Evolutionary conservation across 2,113 vertebrate genomes (phyloP).

Genomic region (Globicephala melas): DNA sequence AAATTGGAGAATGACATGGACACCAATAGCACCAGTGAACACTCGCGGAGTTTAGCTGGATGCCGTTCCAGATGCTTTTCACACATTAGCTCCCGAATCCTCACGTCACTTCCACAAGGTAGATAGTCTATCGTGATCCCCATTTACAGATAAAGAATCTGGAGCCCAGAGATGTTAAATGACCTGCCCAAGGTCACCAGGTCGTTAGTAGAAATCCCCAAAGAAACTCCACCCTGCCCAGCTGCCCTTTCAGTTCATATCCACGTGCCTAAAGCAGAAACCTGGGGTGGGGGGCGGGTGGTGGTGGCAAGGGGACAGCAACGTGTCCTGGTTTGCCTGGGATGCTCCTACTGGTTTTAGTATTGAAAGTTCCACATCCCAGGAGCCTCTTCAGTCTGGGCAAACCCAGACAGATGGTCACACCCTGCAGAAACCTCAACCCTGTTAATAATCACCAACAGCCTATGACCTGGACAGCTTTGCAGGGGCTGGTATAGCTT

Average conservation of each 20-base stretch:
- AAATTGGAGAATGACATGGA: accelerated
- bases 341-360: neutral
- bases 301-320: too few species aligned
- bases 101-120: neutral
- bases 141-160: neutral
- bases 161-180: neutral
- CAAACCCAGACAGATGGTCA: neutral
- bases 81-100: accelerated
- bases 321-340: accelerated
- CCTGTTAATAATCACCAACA: accelerated
- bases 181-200: neutral
- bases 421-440: neutral
- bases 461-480: neutral
- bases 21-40: too few species aligned
- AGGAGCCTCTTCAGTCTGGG: neutral
- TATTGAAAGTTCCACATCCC: neutral
- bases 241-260: neutral
- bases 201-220: neutral
- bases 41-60: accelerated
- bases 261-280: neutral
- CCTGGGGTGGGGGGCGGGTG: accelerated
- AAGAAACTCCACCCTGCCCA: neutral
- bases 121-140: neutral
- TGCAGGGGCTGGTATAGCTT: accelerated
- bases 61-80: accelerated